Evolutionary conservation across 2,113 vertebrate genomes (phyloP).

Genomic region (Todiramphus chloris): DNA sequence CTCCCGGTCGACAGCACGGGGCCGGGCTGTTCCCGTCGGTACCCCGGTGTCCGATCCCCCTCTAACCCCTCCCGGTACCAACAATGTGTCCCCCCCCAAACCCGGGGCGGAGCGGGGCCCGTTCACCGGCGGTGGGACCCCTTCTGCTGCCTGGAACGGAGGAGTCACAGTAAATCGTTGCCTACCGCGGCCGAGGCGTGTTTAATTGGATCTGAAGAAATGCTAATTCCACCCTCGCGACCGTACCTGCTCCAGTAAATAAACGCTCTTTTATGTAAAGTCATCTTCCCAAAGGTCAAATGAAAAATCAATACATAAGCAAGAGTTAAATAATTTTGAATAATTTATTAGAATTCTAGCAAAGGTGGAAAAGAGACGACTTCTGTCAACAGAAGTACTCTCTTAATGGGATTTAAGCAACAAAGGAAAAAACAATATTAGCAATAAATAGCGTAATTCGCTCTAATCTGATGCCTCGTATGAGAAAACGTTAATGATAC

Average conservation of each 20-base stretch:
- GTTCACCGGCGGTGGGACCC: background rate
- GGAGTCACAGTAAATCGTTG: background rate
- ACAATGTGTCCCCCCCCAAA: background rate
- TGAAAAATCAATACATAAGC: constrained; percentile 15
- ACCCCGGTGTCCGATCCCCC: background rate
- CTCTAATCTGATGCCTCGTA: background rate
- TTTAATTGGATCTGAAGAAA: background rate
- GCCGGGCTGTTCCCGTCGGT: background rate
- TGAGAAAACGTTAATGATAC: background rate
- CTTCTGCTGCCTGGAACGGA: background rate
- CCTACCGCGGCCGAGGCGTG: background rate
- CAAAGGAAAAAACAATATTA: background rate
- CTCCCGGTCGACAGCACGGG: background rate
- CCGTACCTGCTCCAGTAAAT: background rate
- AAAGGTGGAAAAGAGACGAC: background rate
- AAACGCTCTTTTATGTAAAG: background rate
- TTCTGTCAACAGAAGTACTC: background rate
- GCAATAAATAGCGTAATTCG: background rate
- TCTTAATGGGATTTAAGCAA: background rate
- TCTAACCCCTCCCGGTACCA: too few relatives aligned
- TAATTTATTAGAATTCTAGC: constrained; percentile 35
- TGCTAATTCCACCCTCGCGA: background rate
- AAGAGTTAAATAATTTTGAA: constrained; percentile 48
- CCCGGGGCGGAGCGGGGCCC: background rate
- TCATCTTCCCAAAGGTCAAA: background rate